Percentiles rank a stretch among this genome's conserved stretches.
These are phyloP conservation scores for Brenthis hecate DNA, from an alignment of 2,888 invertebrate species.

Conservation along the genomic window DNA sequence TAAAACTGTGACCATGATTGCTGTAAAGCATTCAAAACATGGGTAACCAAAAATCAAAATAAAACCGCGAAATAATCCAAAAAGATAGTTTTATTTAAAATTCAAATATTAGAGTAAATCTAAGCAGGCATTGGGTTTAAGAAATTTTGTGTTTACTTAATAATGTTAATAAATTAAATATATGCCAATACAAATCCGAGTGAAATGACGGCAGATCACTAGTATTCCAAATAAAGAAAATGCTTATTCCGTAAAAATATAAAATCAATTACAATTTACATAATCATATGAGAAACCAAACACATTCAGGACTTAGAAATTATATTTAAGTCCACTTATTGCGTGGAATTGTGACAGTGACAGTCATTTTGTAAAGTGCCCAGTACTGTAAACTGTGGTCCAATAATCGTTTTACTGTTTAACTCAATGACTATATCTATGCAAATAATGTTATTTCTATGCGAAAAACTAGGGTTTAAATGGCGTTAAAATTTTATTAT, in stretches of 20 bases:
- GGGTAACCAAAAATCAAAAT: too few species aligned
- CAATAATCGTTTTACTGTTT: conserved; percentile 25
- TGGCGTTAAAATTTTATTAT: neutral
- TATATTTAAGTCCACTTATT: conserved; percentile 23
- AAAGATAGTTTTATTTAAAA: too few species aligned
- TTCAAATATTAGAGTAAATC: too few species aligned
- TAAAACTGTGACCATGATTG: too few species aligned
- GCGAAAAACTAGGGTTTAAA: conserved; percentile 2
- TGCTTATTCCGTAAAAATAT: neutral
- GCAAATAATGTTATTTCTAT: conserved; percentile 10
- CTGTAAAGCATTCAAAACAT: too few species aligned
- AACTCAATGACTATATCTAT: conserved; percentile 19
- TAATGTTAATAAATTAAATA: too few species aligned
- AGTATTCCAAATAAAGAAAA: conserved; percentile 3
- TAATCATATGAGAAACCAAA: conserved; percentile 29
- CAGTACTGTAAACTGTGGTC: conserved; percentile 18
- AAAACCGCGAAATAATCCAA: too few species aligned
- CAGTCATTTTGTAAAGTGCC: conserved; percentile 24
- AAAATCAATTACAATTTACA: conserved; percentile 20
- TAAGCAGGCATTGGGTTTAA: too few species aligned
- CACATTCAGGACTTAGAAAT: conserved; percentile 24
- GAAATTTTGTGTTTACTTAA: too few species aligned
- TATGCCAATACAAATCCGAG: neutral
- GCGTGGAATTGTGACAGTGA: conserved; percentile 8
- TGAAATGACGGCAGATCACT: neutral